Conservation (phyloP, 2,113 vertebrate genomes). For the Odocoileus hemionus region DNA sequence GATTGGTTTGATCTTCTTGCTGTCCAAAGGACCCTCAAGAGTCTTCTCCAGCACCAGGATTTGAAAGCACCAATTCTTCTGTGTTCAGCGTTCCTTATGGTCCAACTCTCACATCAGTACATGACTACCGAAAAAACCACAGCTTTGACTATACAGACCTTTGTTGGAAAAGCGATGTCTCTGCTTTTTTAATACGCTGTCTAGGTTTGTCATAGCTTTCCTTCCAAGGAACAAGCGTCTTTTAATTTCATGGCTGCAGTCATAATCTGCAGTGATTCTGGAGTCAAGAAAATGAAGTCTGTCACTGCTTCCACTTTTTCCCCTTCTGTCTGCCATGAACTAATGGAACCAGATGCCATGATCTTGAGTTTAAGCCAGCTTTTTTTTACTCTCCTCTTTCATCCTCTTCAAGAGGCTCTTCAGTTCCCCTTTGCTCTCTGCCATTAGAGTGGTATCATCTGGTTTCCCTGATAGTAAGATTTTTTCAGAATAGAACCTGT, state of each 20-base stretch:
- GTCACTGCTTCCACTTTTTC: neutral
- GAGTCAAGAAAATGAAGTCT: neutral
- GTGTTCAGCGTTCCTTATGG: rapidly evolving
- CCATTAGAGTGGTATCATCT: neutral
- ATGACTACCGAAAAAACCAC: neutral
- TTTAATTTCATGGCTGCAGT: neutral
- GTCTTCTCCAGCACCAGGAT: neutral
- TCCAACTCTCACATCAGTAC: neutral
- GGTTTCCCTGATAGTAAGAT: neutral
- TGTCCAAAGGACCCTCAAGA: neutral
- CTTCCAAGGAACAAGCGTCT: neutral
- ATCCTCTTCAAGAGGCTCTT: neutral
- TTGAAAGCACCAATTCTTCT: neutral
- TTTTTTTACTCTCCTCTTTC: neutral
- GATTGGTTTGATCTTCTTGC: neutral
- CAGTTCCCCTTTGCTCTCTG: neutral
- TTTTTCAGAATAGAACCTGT: neutral
- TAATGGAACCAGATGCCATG: neutral
- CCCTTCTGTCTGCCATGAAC: neutral
- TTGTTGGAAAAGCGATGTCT: neutral
- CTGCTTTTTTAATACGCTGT: neutral
- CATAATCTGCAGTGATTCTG: neutral
- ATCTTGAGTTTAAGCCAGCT: neutral
- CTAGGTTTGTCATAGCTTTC: neutral
- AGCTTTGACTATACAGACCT: neutral